Conservation (phyloP, 92 coral and sea anemone genomes). For the Phymanthus crucifer region DNA sequence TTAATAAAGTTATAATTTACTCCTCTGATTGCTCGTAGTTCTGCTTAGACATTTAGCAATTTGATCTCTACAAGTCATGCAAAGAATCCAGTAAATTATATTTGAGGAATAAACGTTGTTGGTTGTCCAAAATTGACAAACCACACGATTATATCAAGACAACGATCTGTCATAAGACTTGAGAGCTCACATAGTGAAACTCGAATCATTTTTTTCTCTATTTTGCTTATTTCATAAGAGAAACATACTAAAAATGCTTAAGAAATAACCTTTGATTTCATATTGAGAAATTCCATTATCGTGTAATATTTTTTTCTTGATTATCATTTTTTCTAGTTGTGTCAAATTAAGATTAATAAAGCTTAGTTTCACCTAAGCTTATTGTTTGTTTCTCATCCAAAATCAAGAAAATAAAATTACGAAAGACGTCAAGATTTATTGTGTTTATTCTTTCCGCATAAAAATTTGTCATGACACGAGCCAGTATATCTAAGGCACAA, state of each 20-base stretch:
- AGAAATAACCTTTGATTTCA: not conserved
- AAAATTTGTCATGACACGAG: not conserved
- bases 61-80: not conserved
- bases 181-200: not conserved
- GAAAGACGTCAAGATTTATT: not conserved
- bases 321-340: not conserved
- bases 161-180: not conserved
- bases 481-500: too few relatives aligned
- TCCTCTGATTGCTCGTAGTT: not conserved
- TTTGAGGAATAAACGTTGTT: not conserved
- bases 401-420: not conserved
- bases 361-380: not conserved
- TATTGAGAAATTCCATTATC: not conserved
- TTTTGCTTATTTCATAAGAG: not conserved
- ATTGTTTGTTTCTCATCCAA: too few relatives aligned
- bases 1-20: too few relatives aligned
- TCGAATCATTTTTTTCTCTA: not conserved
- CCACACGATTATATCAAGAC: not conserved
- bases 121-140: not conserved
- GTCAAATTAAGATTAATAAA: not conserved
- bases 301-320: not conserved
- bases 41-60: not conserved
- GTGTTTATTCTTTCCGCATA: not conserved
- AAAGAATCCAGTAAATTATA: not conserved
- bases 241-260: not conserved